Conservation (phyloP, 2,797 vertebrate species). For the Enteromius unitaeniatus region DNA sequence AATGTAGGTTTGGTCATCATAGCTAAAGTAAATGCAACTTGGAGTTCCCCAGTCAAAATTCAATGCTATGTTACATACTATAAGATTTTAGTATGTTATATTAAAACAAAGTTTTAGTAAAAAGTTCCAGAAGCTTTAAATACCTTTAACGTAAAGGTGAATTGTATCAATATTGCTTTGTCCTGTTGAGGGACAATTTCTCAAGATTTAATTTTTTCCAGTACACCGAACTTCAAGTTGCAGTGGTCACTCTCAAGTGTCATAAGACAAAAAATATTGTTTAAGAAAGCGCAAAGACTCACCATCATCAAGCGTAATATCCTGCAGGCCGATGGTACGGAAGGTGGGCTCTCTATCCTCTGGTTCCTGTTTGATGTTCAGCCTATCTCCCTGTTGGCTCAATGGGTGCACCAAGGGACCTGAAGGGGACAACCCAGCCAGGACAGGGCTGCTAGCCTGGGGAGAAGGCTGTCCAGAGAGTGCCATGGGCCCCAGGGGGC, state of each 20-base stretch:
- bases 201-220: background rate
- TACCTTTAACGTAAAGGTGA: background rate
- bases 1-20: background rate
- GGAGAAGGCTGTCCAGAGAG: conserved; percentile 81
- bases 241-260: background rate
- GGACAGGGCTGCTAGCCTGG: conserved; percentile 81
- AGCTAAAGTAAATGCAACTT: background rate
- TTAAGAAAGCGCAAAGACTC: conserved; percentile 68
- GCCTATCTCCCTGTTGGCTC: conserved; percentile 80
- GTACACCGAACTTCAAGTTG: background rate
- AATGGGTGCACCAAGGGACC: conserved; percentile 83
- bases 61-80: background rate
- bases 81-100: background rate
- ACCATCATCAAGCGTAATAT: conserved; percentile 99
- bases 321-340: conserved; percentile 94
- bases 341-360: conserved; percentile 93
- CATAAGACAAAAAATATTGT: background rate
- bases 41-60: background rate
- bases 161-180: conserved; percentile 1
- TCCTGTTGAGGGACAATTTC: background rate
- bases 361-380: conserved; percentile 93
- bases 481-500: conserved; percentile 79
- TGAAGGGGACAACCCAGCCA: conserved; percentile 76
- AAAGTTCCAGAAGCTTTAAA: background rate
- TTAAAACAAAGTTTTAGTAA: conserved; percentile 10